Base-by-base conservation (phyloP, 2,113 vertebrate species). In the Picathartes gymnocephalus region DNA sequence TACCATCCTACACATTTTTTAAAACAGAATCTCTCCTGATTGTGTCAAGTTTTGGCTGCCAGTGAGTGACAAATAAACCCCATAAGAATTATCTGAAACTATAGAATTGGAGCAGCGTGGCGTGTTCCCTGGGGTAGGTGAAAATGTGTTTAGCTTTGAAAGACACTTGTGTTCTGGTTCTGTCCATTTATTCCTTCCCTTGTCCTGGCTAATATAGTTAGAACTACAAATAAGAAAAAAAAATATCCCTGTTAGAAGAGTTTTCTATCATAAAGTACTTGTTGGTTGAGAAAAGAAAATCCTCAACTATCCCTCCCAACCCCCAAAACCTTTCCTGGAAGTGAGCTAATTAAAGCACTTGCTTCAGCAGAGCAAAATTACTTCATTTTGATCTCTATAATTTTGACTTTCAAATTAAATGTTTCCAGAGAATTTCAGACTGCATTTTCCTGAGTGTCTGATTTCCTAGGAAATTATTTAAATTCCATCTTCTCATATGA, bases 391-490 rank as follows among this genome's bases (percentile, higher is more conserved):
- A 54, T 81, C 15, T 69, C 23, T 76, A 3, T 62, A 23, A 79
- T 80, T 91, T 94, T 81, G 45, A 87, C 37, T 91, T 95, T 82
- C 54, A 86, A 80, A 82, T 79, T 35, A 76, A 19, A 11, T 28
- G 33, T 76, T 93, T 91, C 69, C 23, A 42, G 58, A 66, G 68
- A 79, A 93, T 81, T 88, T 74, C 47, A 88, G 42, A 58, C 53
- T 58, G 23, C 13, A 19, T 92, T 88, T 91, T 92, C 35, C 76
- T 56, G 39, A 88, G 47, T 44, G n/a, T 44, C 30, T 51, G 9
- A 81, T 86, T 93, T 90, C 44, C 60, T 57, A 70, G 60, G 47
- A 81, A 92, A 71, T 86, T 50, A 77, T 91, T 93, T 92, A 78
- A 93, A 93, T 83, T 86, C 19, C 8, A n/a, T 53, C 14, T 66